phyloP scores from a whole-genome alignment of 2,888 invertebrate species.

The Allophyes oxyacanthae region DNA sequence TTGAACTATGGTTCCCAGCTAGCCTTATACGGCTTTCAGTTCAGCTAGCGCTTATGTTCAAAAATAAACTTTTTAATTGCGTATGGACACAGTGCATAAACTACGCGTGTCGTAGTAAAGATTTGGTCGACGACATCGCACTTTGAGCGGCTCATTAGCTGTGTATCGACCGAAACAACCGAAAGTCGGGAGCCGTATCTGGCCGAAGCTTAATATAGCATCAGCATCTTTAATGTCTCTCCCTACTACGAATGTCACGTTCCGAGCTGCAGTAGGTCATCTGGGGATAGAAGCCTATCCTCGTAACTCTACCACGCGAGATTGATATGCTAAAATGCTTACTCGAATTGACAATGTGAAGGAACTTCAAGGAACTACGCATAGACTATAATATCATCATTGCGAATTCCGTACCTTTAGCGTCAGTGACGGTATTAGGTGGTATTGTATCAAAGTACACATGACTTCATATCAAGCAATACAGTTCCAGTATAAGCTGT shows the following conservation, averaged over 20 bases:
- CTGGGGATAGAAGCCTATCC: no score
- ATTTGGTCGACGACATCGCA: slow-evolving; percentile 18
- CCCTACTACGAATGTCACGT: no score
- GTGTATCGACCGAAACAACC: slow-evolving; percentile 39
- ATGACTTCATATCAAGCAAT: no score
- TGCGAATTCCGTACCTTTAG: not conserved
- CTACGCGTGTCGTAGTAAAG: slow-evolving; percentile 1
- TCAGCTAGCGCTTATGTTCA: slow-evolving; percentile 2
- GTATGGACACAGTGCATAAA: slow-evolving; percentile 21
- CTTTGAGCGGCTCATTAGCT: slow-evolving; percentile 36
- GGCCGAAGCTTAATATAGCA: slow-evolving; percentile 11
- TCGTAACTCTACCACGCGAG: no score
- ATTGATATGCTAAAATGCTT: no score
- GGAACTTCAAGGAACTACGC: no score
- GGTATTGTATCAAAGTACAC: no score
- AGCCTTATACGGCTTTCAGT: not conserved
- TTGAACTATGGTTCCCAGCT: slow-evolving; percentile 7
- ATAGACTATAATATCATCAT: slow-evolving; percentile 4
- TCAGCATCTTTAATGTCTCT: no score
- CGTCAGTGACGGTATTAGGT: slow-evolving; percentile 5
- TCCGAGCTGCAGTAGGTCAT: no score
- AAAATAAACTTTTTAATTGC: slow-evolving; percentile 16
- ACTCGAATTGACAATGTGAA: no score
- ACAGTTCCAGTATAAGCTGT: no score
- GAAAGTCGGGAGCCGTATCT: slow-evolving; percentile 22